Base-by-base conservation (phyloP, 1,140 invertebrate genomes). In the Chironomus tepperi region DNA sequence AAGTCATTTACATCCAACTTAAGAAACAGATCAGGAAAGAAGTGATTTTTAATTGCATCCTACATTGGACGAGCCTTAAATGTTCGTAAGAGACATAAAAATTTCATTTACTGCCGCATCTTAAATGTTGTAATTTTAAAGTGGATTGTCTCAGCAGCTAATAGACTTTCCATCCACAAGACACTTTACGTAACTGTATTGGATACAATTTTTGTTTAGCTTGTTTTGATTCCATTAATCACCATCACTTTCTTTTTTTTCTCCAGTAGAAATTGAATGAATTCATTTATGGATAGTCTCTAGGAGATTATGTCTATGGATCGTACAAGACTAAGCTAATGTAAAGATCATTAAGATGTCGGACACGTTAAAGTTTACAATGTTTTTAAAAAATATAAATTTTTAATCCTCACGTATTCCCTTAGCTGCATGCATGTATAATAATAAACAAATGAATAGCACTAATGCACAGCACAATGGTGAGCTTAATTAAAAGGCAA, bases 191-290 rank as follows among this genome's bases (percentile, higher is more conserved):
- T 57, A 57, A 57, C 47, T 57, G 47, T 57, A 34, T 57, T 57
- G n/a, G 12, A 57, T 57, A 10, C 47, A 57, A 15, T 57, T 70
- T 67, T 18, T 67, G n/a, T 57, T 57, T 57, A 10, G 47, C 65
- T 70, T 18, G n/a, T 18, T 70, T 18, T 18, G 65, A 70, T 70
- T 70, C 65, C 65, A 70, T 70, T 70, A 70, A 70, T 70, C 65
- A 70, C 65, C n/a, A 70, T 70, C 65, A 70, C 65, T 70, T 70
- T 70, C 65, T 70, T 70, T 70, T 70, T 70, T 16, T 18, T 57
- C 47, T 47, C 24, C 24, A 2, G 24, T 2, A 34, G 24, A 34
- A 34, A 34, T 34, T 34, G 24, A 34, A 34, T 34, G 24, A 34
- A 34, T 34, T 34, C 24, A 34, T 34, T 34, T 34, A 34, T 34